phyloP scores from a whole-genome alignment of 1,140 invertebrate species.

The Atta texana region DNA sequence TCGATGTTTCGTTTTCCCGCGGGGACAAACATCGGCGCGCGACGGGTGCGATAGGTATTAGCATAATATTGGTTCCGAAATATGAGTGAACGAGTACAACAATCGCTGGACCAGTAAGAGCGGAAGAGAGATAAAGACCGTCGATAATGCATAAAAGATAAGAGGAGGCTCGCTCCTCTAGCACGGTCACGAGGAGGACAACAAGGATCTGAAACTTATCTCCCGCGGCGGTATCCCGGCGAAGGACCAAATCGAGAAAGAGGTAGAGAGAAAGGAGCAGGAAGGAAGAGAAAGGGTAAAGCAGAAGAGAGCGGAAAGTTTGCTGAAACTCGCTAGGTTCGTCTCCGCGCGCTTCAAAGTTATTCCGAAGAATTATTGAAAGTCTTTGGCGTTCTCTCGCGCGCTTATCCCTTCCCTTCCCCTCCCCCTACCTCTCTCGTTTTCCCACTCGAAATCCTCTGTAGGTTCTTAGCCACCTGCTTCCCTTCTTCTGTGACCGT shows the following conservation, averaged over 20 bases:
- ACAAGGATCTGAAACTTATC: conserved; percentile 70
- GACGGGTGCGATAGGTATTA: conserved; percentile 71
- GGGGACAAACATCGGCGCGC: conserved; percentile 59
- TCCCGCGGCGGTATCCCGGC: conserved; percentile 45
- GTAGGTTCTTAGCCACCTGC: conserved; percentile 62
- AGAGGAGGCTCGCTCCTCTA: conserved; percentile 67
- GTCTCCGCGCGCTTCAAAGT: conserved; percentile 73
- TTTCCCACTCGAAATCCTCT: conserved; percentile 54
- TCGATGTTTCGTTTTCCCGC: conserved; percentile 58
- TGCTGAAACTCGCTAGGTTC: conserved; percentile 72
- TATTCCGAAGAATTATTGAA: conserved; percentile 82
- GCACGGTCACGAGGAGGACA: conserved; percentile 59
- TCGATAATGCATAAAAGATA: conserved; percentile 83
- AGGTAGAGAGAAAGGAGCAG: conserved; percentile 20
- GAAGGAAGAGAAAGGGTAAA: conserved; percentile 45
- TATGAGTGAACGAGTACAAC: conserved; percentile 74
- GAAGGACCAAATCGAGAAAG: conserved; percentile 48
- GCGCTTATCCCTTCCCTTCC: background rate
- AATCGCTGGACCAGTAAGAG: conserved; percentile 14
- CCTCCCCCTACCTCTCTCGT: conserved; percentile 24
- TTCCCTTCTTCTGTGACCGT: conserved; percentile 46
- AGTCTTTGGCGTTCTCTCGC: conserved; percentile 69
- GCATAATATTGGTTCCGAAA: conserved; percentile 82
- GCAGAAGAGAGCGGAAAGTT: conserved; percentile 68
- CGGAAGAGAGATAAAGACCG: conserved; percentile 40